Evolutionary conservation across 2,797 vertebrate genomes (phyloP).

Genomic region (Lepus oiostolus): DNA sequence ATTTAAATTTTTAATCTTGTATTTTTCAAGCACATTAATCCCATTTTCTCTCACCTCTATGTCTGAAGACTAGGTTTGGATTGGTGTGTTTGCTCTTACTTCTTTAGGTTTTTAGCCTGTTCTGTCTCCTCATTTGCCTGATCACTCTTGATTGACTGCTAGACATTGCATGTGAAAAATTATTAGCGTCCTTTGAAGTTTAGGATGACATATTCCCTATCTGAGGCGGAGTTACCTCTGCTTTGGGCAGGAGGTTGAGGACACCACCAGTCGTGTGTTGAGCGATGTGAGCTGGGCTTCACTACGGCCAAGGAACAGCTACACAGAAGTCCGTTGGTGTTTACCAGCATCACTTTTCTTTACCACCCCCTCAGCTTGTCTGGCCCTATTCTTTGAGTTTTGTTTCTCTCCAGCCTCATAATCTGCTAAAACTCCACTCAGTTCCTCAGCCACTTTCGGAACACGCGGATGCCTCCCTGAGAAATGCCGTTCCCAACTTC

Average conservation of each 20-base stretch:
- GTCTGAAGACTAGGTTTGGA: neutral
- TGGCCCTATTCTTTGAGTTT: neutral
- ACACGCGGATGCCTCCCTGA: constrained; percentile 37
- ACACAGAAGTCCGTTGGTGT: neutral
- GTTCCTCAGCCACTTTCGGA: neutral
- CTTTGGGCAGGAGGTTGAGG: neutral
- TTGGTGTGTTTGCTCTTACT: constrained; percentile 17
- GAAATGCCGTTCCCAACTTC: neutral
- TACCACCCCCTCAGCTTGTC: neutral
- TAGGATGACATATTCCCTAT: constrained; percentile 30
- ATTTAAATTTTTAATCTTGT: constrained; percentile 31
- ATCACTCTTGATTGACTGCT: constrained; percentile 38
- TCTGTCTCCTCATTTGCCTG: neutral
- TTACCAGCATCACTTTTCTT: neutral
- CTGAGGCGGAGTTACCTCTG: neutral
- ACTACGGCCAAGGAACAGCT: neutral
- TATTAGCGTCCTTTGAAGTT: constrained; percentile 4
- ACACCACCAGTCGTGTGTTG: neutral
- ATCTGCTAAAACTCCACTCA: constrained; percentile 25
- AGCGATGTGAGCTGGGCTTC: constrained; percentile 18
- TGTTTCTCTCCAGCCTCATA: neutral
- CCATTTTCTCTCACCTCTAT: constrained; percentile 45
- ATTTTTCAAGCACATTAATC: constrained; percentile 24
- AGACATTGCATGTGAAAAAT: constrained; percentile 12
- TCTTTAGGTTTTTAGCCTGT: constrained; percentile 33